Conservation (phyloP, 2,797 vertebrate species). For the Hafferia zeledoni region DNA sequence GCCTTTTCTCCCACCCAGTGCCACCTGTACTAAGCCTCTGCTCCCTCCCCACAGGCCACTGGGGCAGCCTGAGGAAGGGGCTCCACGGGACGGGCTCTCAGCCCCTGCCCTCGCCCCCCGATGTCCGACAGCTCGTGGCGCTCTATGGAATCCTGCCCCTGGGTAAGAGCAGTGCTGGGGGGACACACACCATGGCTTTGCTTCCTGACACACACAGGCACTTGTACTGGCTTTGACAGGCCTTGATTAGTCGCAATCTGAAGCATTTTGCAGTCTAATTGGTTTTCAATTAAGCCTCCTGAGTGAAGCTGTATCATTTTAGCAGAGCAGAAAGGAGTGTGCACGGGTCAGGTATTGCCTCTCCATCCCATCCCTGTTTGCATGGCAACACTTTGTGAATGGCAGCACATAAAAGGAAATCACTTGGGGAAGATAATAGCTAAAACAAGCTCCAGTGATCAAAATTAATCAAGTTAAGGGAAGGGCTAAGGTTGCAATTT, state of each 20-base stretch:
- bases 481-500: slow-evolving; percentile 21
- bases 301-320: background rate
- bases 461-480: slow-evolving; percentile 50
- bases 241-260: background rate
- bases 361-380: background rate
- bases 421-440: slow-evolving; percentile 11
- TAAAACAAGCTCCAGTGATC: slow-evolving; percentile 39
- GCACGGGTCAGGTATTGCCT: background rate
- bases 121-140: slow-evolving; percentile 83
- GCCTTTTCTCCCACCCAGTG: background rate
- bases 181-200: background rate
- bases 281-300: slow-evolving; percentile 11
- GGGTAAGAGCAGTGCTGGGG: slow-evolving; percentile 74
- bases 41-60: slow-evolving; percentile 77
- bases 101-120: slow-evolving; percentile 83
- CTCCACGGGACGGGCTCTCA: slow-evolving; percentile 74
- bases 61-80: slow-evolving; percentile 79
- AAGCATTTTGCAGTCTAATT: background rate
- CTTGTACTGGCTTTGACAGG: background rate
- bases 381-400: slow-evolving; percentile 22
- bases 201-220: background rate
- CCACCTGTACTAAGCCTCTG: background rate
- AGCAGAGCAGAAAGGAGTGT: background rate
- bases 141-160: slow-evolving; percentile 86
- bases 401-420: background rate